These are phyloP conservation scores for Seira ritae DNA, from an alignment of 2,888 invertebrate species.

Conservation along the genomic window DNA sequence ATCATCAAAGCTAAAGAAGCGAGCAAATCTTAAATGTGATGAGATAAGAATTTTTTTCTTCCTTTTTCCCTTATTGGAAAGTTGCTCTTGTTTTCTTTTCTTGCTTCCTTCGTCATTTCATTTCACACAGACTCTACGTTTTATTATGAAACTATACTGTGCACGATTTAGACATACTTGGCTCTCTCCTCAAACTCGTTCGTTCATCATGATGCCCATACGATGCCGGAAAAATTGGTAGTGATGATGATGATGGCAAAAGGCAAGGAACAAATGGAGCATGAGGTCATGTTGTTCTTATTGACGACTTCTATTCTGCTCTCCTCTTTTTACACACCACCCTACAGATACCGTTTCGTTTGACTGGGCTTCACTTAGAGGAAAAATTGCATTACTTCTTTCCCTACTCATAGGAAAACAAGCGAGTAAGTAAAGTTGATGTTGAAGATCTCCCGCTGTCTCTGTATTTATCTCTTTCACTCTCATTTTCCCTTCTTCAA, in stretches of 20 bases:
- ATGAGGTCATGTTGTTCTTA: conserved; percentile 59
- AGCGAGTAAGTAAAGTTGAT: conserved; percentile 28
- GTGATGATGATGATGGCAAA: conserved; percentile 35
- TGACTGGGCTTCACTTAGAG: conserved; percentile 20
- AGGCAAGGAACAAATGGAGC: conserved; percentile 59
- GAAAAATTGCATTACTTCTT: conserved; percentile 41
- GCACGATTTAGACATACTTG: not conserved
- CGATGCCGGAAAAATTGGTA: conserved; percentile 4
- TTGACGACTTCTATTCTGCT: conserved; percentile 35
- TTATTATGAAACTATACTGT: not conserved
- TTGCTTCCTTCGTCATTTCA: not conserved
- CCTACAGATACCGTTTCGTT: conserved; percentile 25
- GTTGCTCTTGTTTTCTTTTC: not conserved
- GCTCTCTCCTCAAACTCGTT: not conserved
- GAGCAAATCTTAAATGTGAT: not conserved
- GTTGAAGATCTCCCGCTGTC: conserved; percentile 36
- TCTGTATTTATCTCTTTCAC: conserved; percentile 2
- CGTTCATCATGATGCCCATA: conserved; percentile 1
- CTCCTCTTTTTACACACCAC: conserved; percentile 13
- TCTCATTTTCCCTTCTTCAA: not conserved
- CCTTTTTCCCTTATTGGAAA: not conserved
- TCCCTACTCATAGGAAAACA: conserved; percentile 17
- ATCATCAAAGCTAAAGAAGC: not conserved
- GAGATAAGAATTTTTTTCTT: conserved; percentile 5
- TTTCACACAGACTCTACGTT: not conserved